Evolutionary conservation across 2,113 vertebrate species (phyloP), one percentile per base, ranked within the genome.

Genomic region (Conger conger): DNA sequence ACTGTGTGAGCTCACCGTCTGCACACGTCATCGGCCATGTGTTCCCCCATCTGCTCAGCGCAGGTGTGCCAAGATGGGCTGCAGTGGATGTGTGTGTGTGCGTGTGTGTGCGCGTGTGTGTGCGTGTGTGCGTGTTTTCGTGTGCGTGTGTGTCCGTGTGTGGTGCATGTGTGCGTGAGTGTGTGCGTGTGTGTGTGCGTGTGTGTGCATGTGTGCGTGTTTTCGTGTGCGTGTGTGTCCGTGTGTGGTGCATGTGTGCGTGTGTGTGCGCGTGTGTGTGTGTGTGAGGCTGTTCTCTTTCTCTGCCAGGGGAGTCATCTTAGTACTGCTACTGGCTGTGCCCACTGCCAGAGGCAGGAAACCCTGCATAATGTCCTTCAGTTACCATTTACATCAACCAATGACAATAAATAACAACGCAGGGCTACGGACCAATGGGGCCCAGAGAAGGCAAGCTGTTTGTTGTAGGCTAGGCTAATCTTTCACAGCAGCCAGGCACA

Each of bases 21-120:
- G 77, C 42, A 38, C 30, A 40, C 77, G n/a, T 54, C 84, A 76
- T 45, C 9, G 16, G 60, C 35, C 80, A 77, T 45, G 40, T 42
- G 45, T 85, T 35, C 1, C 30, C 63, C 80, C 79, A 81, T 85
- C 84, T 85, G 84, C 27, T 17, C 33, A 8, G 40, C 79, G 36
- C 15, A 50, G 84, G 79, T 76, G 79, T 37, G 60, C 18, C 18
- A 27, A 45, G 40, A 20, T 20, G 36, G 77, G 38, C 35, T 20
- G 57, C 15, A 20, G 54, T 15, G 54, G 0, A 15, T 17, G 38
- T 42, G 23, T 42, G 40, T 42, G 40, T 42, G n/a, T 16, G 9
- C 1, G 13, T 83, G 54, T 73, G 80, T 35, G 33, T 82, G 38
- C 23, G 37, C 9, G 20, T 18, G 38, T 8, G 17, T 42, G 30